Base-by-base conservation (phyloP, 2,113 vertebrate genomes). In the Antigone vipio region DNA sequence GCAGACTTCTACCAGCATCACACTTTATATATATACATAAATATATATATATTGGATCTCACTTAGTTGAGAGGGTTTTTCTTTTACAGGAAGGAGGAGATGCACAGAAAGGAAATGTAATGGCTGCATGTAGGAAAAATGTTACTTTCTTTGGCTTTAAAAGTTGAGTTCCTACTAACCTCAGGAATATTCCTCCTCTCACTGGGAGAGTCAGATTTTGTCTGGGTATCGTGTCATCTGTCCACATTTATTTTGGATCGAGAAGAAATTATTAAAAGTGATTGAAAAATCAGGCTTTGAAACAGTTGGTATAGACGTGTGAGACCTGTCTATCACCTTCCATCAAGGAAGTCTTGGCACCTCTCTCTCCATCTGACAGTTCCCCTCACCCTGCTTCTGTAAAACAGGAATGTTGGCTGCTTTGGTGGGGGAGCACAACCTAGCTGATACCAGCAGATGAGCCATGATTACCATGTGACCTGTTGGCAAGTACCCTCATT, bases 101-200 rank as follows among this genome's bases (percentile, higher is more conserved):
- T 93, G 72, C 77, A 88, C 77, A 74, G 92, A 96, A 93, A 94
- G 84, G 91, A 96, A 97, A 97, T 90, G 85, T 96, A 97, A 96
- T 93, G 96, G 92, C 87, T 96, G 78, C 52, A 59, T 92, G 32
- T 88, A 92, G 96, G 91, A 93, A 97, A 96, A 93, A 90, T 53
- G n/a, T 95, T 95, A 95, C 97, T 97, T 97, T 88, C 89, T 96
- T 98, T 98, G 97, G 96, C 97, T 96, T 96, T 87, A 94, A 79
- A 88, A 95, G 32, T 63, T 88, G 73, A 97, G 56, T 82, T 96
- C 84, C 67, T 88, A 68, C 47, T 94, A 94, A 96, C 95, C 92
- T 92, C 87, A 94, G 81, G 73, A 96, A 93, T 91, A 96, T 93
- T 94, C 88, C 74, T 91, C 40, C 88, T 95, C 87, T 96, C 96